Conservation (phyloP, 2,113 vertebrate species). For the Microcebus murinus region DNA sequence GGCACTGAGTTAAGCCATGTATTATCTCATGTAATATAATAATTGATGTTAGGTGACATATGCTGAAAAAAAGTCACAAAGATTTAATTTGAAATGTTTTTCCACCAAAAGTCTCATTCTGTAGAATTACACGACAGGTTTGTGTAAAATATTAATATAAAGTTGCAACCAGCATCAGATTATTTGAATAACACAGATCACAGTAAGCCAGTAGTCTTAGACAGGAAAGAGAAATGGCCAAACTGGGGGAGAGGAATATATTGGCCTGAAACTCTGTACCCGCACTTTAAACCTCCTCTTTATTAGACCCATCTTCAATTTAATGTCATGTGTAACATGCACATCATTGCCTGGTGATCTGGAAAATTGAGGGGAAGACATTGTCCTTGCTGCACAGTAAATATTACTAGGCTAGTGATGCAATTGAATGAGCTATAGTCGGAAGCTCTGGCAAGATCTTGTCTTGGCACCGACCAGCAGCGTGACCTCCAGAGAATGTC, state of each 20-base stretch:
- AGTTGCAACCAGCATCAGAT: neutral
- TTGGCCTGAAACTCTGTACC: no score
- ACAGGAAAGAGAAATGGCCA: neutral
- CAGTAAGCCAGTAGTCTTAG: neutral
- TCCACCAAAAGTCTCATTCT: neutral
- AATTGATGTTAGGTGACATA: neutral
- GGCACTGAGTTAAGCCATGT: neutral
- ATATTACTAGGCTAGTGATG: neutral
- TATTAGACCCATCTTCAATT: neutral
- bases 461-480: neutral
- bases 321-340: neutral
- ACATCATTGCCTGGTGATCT: neutral
- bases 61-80: neutral
- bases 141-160: neutral
- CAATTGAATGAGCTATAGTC: neutral
- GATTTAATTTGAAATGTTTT: neutral
- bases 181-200: neutral
- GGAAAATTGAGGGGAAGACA: neutral
- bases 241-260: rapidly evolving
- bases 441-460: neutral
- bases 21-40: neutral
- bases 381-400: neutral
- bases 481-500: neutral
- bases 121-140: neutral
- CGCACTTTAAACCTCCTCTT: neutral